Base-by-base conservation (phyloP, 2,888 invertebrate species). In the Apamea sordens region DNA sequence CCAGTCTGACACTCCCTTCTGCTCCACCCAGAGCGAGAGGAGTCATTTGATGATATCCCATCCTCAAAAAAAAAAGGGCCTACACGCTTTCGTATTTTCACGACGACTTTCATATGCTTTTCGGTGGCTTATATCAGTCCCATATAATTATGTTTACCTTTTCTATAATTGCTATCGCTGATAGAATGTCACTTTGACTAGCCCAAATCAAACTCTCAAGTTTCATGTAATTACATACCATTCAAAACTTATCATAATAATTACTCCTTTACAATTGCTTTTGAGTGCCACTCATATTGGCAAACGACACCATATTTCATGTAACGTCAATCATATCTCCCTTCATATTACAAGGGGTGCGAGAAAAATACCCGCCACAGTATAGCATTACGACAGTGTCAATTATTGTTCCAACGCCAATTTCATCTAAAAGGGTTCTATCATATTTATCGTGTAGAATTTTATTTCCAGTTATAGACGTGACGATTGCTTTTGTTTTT, bases 351-450 rank as follows among this genome's bases (percentile, higher is more conserved):
- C 8, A 63, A 59, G 68, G 61, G 76, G 53, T 41, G 61, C 50
- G 73, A 65, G 86, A 86, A 86, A 77, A 84, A 82, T 71, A 73
- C 61, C 53, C 21, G 65, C 47, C 78, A 67, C 69, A 72, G 64
- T 44, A 32, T 73, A 79, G 72, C 67, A 53, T 68, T 64, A 84
- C n/a, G 86, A 87, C 84, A 77, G 0, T 64, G 76, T 61, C 87
- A 85, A 84, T 84, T 83, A 84, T 86, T 84, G 84, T 86, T 76
- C n/a, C 72, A 36, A 79, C 41, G 69, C 56, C 86, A 86, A 79
- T 84, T 83, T 71, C 21, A 76, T 73, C 75, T 83, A 79, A 83
- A 86, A 86, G 84, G 75, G 83, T 83, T 78, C 83, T 79, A 83
- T 84, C 75, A 86, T 84, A 79, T 84, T 84, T 76, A 86, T 79